Percentiles rank a stretch among this genome's conserved stretches.
phyloP scores from a whole-genome alignment of 2,888 invertebrate genomes.

The Tethea ocularis region DNA sequence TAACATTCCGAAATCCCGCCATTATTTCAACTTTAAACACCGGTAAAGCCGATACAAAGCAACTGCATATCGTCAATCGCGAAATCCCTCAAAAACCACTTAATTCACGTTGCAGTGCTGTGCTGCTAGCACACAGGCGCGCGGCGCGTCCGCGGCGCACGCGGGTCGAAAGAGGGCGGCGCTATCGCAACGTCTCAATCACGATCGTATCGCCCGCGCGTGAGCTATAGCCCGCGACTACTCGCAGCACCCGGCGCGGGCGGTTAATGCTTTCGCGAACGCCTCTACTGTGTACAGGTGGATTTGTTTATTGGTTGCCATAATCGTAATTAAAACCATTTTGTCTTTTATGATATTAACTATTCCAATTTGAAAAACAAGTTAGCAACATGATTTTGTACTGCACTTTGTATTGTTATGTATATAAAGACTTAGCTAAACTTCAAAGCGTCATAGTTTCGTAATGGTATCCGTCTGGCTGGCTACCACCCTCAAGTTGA shows the following conservation, averaged over 20 bases:
- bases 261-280: conserved; percentile 21
- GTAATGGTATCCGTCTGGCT: too few species aligned
- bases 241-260: conserved; percentile 4
- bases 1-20: not conserved
- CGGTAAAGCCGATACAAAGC: conserved; percentile 9
- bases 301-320: not conserved
- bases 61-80: conserved; percentile 28
- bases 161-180: conserved; percentile 28
- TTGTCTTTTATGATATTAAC: not conserved
- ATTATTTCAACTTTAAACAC: not conserved
- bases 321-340: not conserved
- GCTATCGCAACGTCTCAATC: conserved; percentile 43
- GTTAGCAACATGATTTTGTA: not conserved
- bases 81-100: conserved; percentile 29
- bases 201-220: conserved; percentile 37
- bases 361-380: not conserved
- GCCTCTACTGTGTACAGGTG: conserved; percentile 19
- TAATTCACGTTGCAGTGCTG: conserved; percentile 28
- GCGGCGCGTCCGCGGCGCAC: conserved; percentile 27
- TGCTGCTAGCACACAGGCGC: conserved; percentile 33
- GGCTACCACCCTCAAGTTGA: too few species aligned
- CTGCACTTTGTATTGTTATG: too few species aligned
- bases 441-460: too few species aligned
- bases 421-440: too few species aligned
- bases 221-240: conserved; percentile 6